Base-by-base conservation (phyloP, 2,113 vertebrate genomes). In the Rousettus leschenaultii region DNA sequence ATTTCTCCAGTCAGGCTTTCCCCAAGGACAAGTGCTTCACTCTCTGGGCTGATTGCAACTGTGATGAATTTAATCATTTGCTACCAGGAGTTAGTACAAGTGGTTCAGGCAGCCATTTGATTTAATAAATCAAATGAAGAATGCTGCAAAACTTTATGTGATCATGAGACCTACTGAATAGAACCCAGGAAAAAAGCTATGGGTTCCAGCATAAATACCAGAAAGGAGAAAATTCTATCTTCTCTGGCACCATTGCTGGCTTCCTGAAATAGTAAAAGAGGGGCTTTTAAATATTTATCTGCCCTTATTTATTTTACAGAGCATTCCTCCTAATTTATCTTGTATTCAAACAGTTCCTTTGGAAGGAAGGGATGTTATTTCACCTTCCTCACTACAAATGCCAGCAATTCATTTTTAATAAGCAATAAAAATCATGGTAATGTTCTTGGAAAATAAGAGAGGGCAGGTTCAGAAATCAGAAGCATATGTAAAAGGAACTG, bases 341-440 rank as follows among this genome's bases (percentile, higher is more conserved):
- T 71, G 66, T 78, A 88, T 77, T 78, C 79, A 75, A 94, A 77
- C 73, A 80, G 68, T 45, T 51, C 33, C 65, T 40, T 35, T 65
- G 16, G 7, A 59, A 22, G 24, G 9, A 57, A 35, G 26, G n/a
- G 51, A 7, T 63, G 28, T 35, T 85, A 65, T 61, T 87, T 82
- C 12, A 91, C 86, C 51, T 89, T 84, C 48, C 61, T 95, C 65
- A 78, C n/a, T 80, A 28, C 30, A 85, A 91, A 91, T 53, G 30
- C 91, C 38, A 96, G 51, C 24, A 48, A 94, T 91, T 87, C 70
- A 94, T 95, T 93, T 95, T 95, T 89, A 96, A 96, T 86, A 95
- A 97, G 89, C 74, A 96, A 77, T 53, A 92, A 89, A 82, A 96
- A 91, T 35, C 26, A 97, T 13, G 45, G 24, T 30, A 79, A 89